Evolutionary conservation across 2,888 invertebrate genomes (phyloP).

Genomic region (Apotomis turbidana): DNA sequence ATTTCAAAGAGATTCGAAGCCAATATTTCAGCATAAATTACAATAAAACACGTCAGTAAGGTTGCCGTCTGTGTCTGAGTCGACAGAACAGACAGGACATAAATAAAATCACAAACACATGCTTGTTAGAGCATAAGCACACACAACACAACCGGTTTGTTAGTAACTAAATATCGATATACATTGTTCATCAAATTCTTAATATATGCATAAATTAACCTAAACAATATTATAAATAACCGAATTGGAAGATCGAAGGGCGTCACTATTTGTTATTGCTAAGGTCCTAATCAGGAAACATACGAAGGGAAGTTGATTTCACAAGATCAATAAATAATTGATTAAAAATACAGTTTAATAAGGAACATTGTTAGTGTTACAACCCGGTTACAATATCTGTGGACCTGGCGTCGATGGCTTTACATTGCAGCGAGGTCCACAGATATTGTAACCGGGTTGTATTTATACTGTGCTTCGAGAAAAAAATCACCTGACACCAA

Average conservation of each 20-base stretch:
- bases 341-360: slow-evolving; percentile 30
- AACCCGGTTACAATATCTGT: no score
- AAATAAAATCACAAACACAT: slow-evolving; percentile 79
- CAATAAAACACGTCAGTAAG: slow-evolving; percentile 63
- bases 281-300: slow-evolving; percentile 41
- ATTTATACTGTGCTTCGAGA: slow-evolving; percentile 31
- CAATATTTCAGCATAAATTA: slow-evolving; percentile 82
- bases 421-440: no score
- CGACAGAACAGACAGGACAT: slow-evolving; percentile 50
- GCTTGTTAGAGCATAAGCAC: slow-evolving; percentile 81
- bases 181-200: slow-evolving; percentile 77
- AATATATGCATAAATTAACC: slow-evolving; percentile 70
- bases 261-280: slow-evolving; percentile 55
- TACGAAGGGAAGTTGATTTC: slow-evolving; percentile 10
- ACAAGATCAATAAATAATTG: slow-evolving; percentile 34
- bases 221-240: slow-evolving; percentile 76
- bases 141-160: slow-evolving; percentile 83
- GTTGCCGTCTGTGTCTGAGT: slow-evolving; percentile 55
- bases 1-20: slow-evolving; percentile 62
- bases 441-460: no score
- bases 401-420: no score
- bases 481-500: slow-evolving; percentile 43
- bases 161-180: slow-evolving; percentile 77
- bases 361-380: slow-evolving; percentile 37
- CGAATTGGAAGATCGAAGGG: slow-evolving; percentile 75